Evolutionary conservation across 2,888 invertebrate species (phyloP).

Genomic region (Abscondita cerata): DNA sequence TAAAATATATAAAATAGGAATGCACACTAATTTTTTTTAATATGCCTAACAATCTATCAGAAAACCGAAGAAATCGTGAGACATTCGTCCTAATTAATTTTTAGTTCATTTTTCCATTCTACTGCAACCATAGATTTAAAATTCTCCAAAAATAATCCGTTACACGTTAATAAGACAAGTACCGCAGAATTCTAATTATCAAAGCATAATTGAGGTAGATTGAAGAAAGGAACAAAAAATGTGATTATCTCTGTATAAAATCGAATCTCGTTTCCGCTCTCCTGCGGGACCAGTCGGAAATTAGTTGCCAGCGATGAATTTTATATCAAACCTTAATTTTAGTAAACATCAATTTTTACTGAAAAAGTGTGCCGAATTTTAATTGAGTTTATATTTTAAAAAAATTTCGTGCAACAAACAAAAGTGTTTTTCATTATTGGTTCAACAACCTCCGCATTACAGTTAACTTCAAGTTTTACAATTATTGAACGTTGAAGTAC

Average conservation of each 20-base stretch:
- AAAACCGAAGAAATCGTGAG: too few relatives aligned
- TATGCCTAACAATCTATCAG: too few relatives aligned
- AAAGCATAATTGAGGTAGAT: neutral
- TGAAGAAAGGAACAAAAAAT: neutral
- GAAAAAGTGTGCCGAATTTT: neutral
- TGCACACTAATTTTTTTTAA: too few relatives aligned
- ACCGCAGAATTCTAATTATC: too few relatives aligned
- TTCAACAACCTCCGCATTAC: slow-evolving; percentile 6
- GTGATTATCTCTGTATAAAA: slow-evolving; percentile 17
- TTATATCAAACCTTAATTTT: slow-evolving; percentile 32
- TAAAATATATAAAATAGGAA: too few relatives aligned
- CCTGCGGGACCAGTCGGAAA: slow-evolving; percentile 32
- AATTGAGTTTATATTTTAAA: neutral
- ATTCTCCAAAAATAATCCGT: too few relatives aligned
- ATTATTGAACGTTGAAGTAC: neutral
- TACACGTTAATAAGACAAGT: too few relatives aligned
- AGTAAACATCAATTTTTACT: slow-evolving; percentile 27
- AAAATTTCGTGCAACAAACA: neutral
- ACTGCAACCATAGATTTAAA: too few relatives aligned
- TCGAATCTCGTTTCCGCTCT: slow-evolving; percentile 25
- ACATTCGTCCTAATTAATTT: too few relatives aligned
- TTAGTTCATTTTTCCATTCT: too few relatives aligned
- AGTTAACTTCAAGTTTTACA: slow-evolving; percentile 2
- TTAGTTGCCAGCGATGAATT: slow-evolving; percentile 35
- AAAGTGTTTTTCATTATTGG: neutral